Base-by-base conservation (phyloP, 1,140 invertebrate genomes). In the Ips typographus region DNA sequence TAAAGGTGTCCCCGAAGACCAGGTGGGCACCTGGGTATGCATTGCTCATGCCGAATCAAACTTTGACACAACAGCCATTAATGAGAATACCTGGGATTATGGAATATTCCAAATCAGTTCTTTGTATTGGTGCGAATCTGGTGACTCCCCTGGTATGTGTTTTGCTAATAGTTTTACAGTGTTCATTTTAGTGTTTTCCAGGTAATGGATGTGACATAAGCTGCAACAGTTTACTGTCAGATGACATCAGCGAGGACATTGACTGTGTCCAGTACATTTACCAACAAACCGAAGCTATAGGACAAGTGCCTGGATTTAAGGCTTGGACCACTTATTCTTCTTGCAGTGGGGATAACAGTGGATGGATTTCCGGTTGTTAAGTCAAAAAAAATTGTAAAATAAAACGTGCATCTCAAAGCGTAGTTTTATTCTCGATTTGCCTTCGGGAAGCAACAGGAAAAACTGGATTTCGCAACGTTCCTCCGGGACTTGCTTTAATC, bases 41-140 rank as follows among this genome's bases (percentile, higher is more conserved):
- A 67, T 74, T 38, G 73, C 71, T 3, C 53, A 72, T 36, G 67
- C 70, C 41, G 73, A 74, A 52, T 74, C 73, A 3, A 36, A 71
- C 49, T 74, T 64, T 56, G 51, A 74, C 42, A 74, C 73, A 5
- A 52, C 43, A 3, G 71, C 71, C 0, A 44, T 70, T 7, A 74
- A 74, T 52, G 0, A 2, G 2, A 44, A 63, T 8, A 68, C 71
- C 22, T 58, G 68, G 41, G 73, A 72, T 41, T 68, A 73, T 64
- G 73, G 73, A 7, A 72, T 74, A 4, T 68, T 74, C 55, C 73
- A 74, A 49, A 74, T 74, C 37, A 72, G 67, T 47, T 43, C 70
- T 4, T 40, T 66, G 4, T 74, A 70, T 8, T 74, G 73, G 73
- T 74, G 73, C 58, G 36, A 63, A 39, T 51, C 60, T 7, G 37